Conservation (phyloP, 2,888 invertebrate genomes). For the Epicampocera succincta region DNA sequence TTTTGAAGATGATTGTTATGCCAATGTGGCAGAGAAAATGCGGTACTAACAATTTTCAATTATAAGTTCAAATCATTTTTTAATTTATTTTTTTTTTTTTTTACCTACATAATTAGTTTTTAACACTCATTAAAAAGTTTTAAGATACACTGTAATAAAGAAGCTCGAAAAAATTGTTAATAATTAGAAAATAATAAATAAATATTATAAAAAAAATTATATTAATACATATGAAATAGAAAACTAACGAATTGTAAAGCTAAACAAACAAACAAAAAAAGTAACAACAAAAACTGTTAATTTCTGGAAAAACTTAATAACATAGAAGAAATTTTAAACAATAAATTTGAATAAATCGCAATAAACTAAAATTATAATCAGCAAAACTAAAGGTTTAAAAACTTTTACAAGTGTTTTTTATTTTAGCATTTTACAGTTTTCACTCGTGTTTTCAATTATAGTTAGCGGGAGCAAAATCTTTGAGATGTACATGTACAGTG, state of each 20-base stretch:
- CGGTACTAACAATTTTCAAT: no score
- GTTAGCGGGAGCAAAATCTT: no score
- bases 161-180: constrained; percentile 13
- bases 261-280: constrained; percentile 31
- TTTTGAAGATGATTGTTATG: no score
- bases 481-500: no score
- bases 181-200: constrained; percentile 14
- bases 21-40: no score
- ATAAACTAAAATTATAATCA: constrained; percentile 38
- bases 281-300: constrained; percentile 17
- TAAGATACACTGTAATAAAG: neutral
- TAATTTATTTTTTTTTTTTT: no score
- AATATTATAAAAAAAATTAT: constrained; percentile 26
- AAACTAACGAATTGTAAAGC: constrained; percentile 56
- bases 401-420: neutral
- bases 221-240: constrained; percentile 21
- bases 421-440: no score
- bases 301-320: constrained; percentile 13
- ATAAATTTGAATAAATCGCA: constrained; percentile 38
- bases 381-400: constrained; percentile 21
- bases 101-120: no score
- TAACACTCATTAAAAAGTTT: neutral
- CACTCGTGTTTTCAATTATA: no score
- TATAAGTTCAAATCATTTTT: no score
- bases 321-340: constrained; percentile 26